phyloP scores from a whole-genome alignment of 1,140 invertebrate species.

The Leptinotarsa defecta region DNA sequence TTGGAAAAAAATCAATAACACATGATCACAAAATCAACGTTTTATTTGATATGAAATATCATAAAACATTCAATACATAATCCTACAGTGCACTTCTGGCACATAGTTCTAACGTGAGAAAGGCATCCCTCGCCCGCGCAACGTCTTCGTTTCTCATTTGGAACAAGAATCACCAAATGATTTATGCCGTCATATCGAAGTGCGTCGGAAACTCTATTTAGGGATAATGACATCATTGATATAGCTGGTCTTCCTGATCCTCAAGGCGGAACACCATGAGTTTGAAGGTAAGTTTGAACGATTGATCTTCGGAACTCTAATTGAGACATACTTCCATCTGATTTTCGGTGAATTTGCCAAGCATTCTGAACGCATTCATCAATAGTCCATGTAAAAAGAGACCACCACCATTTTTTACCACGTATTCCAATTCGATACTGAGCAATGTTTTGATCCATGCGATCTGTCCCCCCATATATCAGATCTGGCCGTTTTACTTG shows the following conservation, averaged over 20 bases:
- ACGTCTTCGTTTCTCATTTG: not conserved
- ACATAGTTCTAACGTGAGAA: not conserved
- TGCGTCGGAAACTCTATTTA: slow-evolving; percentile 23
- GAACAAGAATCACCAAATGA: not conserved
- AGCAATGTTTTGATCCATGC: slow-evolving; percentile 23
- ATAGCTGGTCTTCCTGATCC: not conserved
- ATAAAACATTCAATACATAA: not conserved
- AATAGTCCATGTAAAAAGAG: slow-evolving; percentile 9
- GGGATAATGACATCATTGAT: slow-evolving; percentile 8
- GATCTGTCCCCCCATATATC: slow-evolving; percentile 16
- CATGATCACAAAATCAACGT: not conserved
- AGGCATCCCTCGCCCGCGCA: not conserved
- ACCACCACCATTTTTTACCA: not conserved
- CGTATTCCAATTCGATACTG: slow-evolving; percentile 17
- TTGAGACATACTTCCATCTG: slow-evolving; percentile 14
- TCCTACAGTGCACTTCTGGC: not conserved
- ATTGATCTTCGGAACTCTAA: slow-evolving; percentile 19
- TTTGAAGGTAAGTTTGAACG: not conserved
- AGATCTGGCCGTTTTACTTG: slow-evolving; percentile 5
- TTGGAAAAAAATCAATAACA: not conserved
- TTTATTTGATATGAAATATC: not conserved
- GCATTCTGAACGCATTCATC: slow-evolving; percentile 16
- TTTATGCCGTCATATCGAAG: slow-evolving; percentile 17
- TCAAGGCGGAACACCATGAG: not conserved
- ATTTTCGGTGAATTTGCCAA: slow-evolving; percentile 23